A percentile compares a stretch with the other conserved stretches of the same genome.
Conservation (phyloP, 2,113 vertebrate species). For the Kryptolebias marmoratus region DNA sequence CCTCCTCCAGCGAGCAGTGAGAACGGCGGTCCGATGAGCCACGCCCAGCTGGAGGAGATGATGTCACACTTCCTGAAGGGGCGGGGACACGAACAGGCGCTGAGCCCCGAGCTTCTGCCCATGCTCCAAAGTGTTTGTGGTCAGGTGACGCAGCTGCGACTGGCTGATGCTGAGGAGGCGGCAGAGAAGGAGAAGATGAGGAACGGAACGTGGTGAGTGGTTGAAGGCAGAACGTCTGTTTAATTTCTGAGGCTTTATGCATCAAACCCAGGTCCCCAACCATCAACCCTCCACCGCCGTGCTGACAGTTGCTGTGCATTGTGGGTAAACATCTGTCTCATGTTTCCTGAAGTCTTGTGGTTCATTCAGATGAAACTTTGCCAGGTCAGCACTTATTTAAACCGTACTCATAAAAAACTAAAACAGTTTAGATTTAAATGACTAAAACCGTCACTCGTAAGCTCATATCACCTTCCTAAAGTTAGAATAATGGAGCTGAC, state of each 20-base stretch:
- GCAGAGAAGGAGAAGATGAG: conserved; percentile 28
- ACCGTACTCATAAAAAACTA: neutral
- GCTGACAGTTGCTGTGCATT: neutral
- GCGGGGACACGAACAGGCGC: neutral
- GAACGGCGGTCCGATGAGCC: neutral
- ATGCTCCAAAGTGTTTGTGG: conserved; percentile 79
- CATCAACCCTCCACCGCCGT: neutral
- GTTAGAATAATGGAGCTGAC: too few relatives aligned
- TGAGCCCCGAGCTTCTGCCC: conserved; percentile 65
- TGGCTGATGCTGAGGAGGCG: conserved; percentile 53
- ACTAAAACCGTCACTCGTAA: too few relatives aligned
- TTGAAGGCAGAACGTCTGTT: too few relatives aligned
- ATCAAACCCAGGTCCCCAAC: neutral
- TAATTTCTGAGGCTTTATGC: neutral
- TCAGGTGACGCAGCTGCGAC: conserved; percentile 78
- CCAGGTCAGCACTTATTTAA: neutral
- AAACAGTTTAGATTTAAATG: too few relatives aligned
- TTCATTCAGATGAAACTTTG: too few relatives aligned
- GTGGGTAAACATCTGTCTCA: neutral
- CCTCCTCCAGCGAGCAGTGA: neutral
- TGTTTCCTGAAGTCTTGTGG: too few relatives aligned
- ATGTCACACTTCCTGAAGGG: conserved; percentile 71
- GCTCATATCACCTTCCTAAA: too few relatives aligned
- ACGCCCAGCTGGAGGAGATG: conserved; percentile 51
- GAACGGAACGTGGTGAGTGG: conserved; percentile 52